A percentile compares a stretch with the other conserved stretches of the same genome.
Conservation (phyloP, 1,140 invertebrate species). For the Phymastichus coffea region DNA sequence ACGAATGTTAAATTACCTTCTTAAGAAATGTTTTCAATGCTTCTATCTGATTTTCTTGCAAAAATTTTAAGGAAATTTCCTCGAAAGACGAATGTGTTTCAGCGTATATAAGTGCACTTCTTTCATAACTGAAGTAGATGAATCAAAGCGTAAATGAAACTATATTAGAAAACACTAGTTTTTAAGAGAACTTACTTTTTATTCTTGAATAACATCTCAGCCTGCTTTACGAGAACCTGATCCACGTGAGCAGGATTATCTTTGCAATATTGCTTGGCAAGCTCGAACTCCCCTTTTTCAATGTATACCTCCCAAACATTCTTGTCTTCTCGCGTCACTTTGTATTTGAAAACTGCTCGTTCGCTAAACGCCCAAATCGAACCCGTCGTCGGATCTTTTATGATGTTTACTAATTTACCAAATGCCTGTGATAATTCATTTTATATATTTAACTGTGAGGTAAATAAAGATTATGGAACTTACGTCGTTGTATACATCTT, state of each 20-base stretch:
- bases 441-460: slow-evolving; percentile 4
- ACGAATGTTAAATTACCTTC: slow-evolving; percentile 55
- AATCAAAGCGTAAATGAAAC: too few species aligned
- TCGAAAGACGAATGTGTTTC: slow-evolving; percentile 91
- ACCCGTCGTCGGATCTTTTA: slow-evolving; percentile 77
- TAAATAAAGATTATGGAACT: slow-evolving; percentile 28
- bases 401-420: slow-evolving; percentile 79
- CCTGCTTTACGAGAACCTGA: slow-evolving; percentile 84
- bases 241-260: slow-evolving; percentile 79
- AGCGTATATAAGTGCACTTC: slow-evolving; percentile 85
- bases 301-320: slow-evolving; percentile 89
- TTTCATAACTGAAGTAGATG: slow-evolving; percentile 66
- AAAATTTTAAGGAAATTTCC: slow-evolving; percentile 90
- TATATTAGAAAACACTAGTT: neutral
- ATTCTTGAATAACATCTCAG: slow-evolving; percentile 81
- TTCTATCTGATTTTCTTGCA: slow-evolving; percentile 78
- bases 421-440: slow-evolving; percentile 61
- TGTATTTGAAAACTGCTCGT: slow-evolving; percentile 82
- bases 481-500: slow-evolving; percentile 77
- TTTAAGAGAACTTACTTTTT: slow-evolving; percentile 62
- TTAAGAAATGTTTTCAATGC: slow-evolving; percentile 84
- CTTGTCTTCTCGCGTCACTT: slow-evolving; percentile 80
- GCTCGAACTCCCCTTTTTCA: slow-evolving; percentile 82
- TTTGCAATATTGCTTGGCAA: slow-evolving; percentile 79
- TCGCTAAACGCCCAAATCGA: slow-evolving; percentile 85